Conservation (phyloP, 2,888 invertebrate species). For the Biston betularia region DNA sequence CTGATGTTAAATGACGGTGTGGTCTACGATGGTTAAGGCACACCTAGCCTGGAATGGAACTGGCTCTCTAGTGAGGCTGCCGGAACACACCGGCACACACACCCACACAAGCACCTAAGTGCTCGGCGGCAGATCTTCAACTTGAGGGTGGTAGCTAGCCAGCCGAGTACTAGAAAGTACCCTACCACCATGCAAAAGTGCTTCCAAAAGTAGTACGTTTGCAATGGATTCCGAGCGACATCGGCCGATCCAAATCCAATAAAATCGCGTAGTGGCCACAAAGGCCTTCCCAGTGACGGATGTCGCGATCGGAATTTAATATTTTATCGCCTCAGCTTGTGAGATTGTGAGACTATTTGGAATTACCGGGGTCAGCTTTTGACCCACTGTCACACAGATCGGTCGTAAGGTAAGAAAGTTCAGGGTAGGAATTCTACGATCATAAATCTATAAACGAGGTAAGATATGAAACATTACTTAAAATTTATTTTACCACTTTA, state of each 20-base stretch:
- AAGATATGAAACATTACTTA: not conserved
- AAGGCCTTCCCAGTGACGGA: constrained; percentile 60
- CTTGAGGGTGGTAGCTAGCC: no score
- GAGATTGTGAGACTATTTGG: constrained; percentile 50
- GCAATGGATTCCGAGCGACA: constrained; percentile 5
- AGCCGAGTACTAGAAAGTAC: no score
- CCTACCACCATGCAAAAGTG: no score
- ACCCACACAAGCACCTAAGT: no score
- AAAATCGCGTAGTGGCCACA: constrained; percentile 55
- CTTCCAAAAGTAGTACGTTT: constrained; percentile 13
- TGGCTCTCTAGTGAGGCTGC: no score
- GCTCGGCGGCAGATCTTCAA: no score
- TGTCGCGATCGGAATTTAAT: constrained; percentile 64
- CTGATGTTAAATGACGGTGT: no score
- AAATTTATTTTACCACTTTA: not conserved
- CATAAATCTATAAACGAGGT: constrained; percentile 9
- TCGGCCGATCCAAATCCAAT: constrained; percentile 60
- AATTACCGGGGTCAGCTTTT: constrained; percentile 41
- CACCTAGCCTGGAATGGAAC: no score
- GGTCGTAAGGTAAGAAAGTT: constrained; percentile 12
- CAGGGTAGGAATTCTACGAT: constrained; percentile 4
- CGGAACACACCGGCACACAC: no score
- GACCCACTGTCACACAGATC: constrained; percentile 33
- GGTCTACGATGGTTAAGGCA: no score
- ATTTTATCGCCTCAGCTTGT: constrained; percentile 55